Conservation (phyloP, 2,113 vertebrate genomes). For the Hyperopisus bebe region DNA sequence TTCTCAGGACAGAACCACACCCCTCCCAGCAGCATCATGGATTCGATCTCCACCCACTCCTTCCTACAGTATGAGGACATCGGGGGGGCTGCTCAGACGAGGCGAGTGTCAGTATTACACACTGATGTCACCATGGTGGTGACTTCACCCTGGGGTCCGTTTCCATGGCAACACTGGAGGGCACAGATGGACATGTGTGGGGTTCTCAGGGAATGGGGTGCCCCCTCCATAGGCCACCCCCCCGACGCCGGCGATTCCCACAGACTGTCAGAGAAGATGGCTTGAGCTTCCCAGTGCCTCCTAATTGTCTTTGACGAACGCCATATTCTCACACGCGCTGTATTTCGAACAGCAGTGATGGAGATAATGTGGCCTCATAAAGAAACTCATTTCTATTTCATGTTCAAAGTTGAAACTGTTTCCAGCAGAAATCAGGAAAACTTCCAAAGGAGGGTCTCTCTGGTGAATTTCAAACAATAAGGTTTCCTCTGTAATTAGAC, state of each 20-base stretch:
- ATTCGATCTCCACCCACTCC: not conserved
- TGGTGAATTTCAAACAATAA: conserved; percentile 1
- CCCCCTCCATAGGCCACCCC: not conserved
- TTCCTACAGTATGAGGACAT: not conserved
- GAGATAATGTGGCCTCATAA: not conserved
- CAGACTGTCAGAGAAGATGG: not conserved
- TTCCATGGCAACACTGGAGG: conserved; percentile 6
- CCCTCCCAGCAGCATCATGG: not conserved
- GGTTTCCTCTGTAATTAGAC: conserved; percentile 19
- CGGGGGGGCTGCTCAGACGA: not conserved
- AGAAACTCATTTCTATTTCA: not conserved
- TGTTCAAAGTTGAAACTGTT: not conserved
- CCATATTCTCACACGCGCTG: not conserved
- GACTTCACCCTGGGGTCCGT: not conserved
- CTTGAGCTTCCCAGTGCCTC: too few relatives aligned
- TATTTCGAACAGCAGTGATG: not conserved
- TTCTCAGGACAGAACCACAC: not conserved
- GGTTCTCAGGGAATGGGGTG: not conserved
- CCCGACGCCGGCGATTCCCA: not conserved
- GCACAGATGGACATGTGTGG: not conserved
- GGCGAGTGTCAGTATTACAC: not conserved
- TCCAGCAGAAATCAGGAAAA: not conserved
- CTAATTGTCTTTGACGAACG: not conserved
- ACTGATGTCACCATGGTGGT: not conserved
- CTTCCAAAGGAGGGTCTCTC: conserved; percentile 3